phyloP scores from a whole-genome alignment of 2,888 invertebrate species.

The Tolmerus cingulatus region DNA sequence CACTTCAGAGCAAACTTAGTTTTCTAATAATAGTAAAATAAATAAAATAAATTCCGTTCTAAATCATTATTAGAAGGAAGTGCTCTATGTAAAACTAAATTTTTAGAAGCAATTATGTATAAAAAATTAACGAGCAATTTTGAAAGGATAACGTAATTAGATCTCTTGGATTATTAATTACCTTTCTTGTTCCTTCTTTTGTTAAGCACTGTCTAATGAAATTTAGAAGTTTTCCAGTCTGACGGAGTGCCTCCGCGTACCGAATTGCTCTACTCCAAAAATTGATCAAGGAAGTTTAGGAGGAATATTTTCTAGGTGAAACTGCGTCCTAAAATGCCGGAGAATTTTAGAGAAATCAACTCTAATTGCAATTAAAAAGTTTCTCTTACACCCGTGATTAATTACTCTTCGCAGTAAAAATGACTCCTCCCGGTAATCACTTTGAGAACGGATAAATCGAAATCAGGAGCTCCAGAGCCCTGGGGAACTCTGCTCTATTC shows the following conservation, averaged over 20 bases:
- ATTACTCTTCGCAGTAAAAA: background rate
- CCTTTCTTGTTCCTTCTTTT: background rate
- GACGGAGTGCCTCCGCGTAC: background rate
- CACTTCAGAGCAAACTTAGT: background rate
- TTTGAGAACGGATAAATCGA: background rate
- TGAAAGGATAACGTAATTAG: background rate
- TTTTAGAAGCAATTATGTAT: background rate
- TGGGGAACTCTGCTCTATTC: background rate
- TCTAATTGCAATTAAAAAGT: slow-evolving; percentile 13
- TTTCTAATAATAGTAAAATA: background rate
- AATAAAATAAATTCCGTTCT: no score
- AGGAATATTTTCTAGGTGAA: background rate
- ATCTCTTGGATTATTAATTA: background rate
- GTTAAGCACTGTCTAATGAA: background rate
- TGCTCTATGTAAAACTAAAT: background rate
- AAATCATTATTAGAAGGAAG: no score
- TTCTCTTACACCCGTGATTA: background rate
- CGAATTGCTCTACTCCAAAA: background rate
- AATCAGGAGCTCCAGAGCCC: background rate
- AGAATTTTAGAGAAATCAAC: background rate
- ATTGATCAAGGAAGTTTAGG: background rate
- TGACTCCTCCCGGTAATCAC: background rate
- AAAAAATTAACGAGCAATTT: background rate
- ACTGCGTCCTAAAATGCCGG: background rate
- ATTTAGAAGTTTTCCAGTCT: background rate